Evolutionary conservation across 2,888 invertebrate genomes (phyloP).

Genomic region (Synanthedon vespiformis): DNA sequence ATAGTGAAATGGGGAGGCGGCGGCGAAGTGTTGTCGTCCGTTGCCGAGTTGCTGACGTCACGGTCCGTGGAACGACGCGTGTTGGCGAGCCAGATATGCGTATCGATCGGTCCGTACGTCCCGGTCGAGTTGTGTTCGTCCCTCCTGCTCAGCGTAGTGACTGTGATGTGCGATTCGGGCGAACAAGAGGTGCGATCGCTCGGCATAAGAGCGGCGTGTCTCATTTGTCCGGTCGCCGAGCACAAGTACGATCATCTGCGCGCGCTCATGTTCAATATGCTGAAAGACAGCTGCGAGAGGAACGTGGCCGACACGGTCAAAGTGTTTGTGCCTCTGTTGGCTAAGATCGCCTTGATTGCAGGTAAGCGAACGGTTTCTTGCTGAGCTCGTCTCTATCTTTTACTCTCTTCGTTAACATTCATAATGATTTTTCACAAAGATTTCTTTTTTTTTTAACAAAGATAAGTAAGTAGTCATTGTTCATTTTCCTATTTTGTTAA

Average conservation of each 20-base stretch:
- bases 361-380: constrained; percentile 21
- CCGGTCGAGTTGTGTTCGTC: constrained; percentile 61
- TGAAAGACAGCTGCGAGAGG: constrained; percentile 49
- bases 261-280: constrained; percentile 51
- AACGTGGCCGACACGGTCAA: constrained; percentile 50
- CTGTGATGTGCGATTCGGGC: constrained; percentile 60
- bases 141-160: constrained; percentile 50
- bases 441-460: too few relatives aligned
- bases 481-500: too few relatives aligned
- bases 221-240: constrained; percentile 53
- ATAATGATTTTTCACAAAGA: too few relatives aligned
- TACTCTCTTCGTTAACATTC: constrained; percentile 1
- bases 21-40: constrained; percentile 53
- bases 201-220: constrained; percentile 50
- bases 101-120: constrained; percentile 55
- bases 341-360: constrained; percentile 50
- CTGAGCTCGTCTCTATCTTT: not conserved
- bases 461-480: too few relatives aligned
- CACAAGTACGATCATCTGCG: constrained; percentile 57
- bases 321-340: constrained; percentile 51
- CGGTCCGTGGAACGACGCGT: constrained; percentile 43
- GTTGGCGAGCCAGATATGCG: constrained; percentile 54
- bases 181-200: constrained; percentile 48
- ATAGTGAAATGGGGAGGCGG: constrained; percentile 63
- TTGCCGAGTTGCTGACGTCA: constrained; percentile 52